Evolutionary conservation across 2,797 vertebrate species (phyloP).

Genomic region (Etheostoma perlongum): DNA sequence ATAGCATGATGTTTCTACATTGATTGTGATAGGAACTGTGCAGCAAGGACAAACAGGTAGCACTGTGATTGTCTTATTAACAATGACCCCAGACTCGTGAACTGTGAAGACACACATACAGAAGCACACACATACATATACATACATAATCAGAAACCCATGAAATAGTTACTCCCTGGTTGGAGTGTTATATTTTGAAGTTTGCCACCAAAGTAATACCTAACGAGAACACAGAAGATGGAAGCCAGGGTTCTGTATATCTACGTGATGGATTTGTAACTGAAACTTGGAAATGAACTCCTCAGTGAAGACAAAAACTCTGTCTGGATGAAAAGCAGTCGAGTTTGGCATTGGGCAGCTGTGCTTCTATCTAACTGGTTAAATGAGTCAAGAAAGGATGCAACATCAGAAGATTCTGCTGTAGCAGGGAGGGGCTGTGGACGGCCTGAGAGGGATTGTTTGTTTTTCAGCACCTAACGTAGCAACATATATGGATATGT

Average conservation of each 20-base stretch:
- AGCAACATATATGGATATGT: conserved; percentile 73
- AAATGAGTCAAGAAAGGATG: conserved; percentile 34
- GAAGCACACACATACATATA: conserved; percentile 44
- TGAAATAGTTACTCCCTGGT: conserved; percentile 43
- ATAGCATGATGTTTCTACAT: conserved; percentile 1
- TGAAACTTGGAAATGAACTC: conserved; percentile 28
- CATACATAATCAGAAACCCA: conserved; percentile 42
- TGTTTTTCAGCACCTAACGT: conserved; percentile 72
- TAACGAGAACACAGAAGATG: conserved; percentile 34
- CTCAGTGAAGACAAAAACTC: conserved; percentile 35
- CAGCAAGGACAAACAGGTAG: conserved; percentile 78
- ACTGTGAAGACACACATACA: conserved; percentile 78
- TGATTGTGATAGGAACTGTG: conserved; percentile 44
- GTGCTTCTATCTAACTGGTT: conserved; percentile 8
- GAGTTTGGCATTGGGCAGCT: conserved; percentile 21
- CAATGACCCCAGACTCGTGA: conserved; percentile 86
- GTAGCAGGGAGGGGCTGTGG: conserved; percentile 49
- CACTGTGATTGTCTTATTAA: conserved; percentile 86
- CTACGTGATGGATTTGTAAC: conserved; percentile 15
- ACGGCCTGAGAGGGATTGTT: conserved; percentile 38
- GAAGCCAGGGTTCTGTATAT: conserved; percentile 38
- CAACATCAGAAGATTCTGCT: conserved; percentile 41
- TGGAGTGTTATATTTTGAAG: conserved; percentile 43
- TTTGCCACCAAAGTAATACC: conserved; percentile 85
- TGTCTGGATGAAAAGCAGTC: conserved; percentile 22